phyloP scores from a whole-genome alignment of 2,113 vertebrate genomes.

The Gymnorhina tibicen region DNA sequence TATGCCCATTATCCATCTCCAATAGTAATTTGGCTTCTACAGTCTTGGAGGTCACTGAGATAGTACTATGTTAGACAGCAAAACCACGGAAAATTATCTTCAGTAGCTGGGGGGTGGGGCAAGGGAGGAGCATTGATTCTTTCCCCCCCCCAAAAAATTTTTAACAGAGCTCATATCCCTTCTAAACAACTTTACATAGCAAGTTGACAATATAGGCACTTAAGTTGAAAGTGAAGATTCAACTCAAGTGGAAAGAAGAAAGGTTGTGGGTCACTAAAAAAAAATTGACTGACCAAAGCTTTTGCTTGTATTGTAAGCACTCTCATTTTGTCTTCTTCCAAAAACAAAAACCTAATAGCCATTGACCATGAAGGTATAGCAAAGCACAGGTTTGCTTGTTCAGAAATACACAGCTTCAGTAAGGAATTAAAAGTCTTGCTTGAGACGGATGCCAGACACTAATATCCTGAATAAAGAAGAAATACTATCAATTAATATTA shows the following conservation, averaged over 20 bases:
- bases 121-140: rapidly evolving
- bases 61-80: background rate
- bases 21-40: background rate
- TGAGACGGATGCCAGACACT: background rate
- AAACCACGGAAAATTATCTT: background rate
- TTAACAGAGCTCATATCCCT: background rate
- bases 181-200: background rate
- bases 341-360: background rate
- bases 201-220: background rate
- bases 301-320: background rate
- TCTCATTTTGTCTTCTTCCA: background rate
- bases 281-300: background rate
- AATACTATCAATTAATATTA: background rate
- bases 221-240: no score
- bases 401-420: background rate
- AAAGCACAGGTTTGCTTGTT: background rate
- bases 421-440: background rate
- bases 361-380: rapidly evolving
- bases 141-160: rapidly evolving
- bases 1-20: background rate
- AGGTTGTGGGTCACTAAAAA: background rate
- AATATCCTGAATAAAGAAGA: background rate
- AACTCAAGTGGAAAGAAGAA: background rate
- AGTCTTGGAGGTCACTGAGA: background rate
- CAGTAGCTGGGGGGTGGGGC: background rate